A percentile compares a stretch with the other conserved stretches of the same genome.
Conservation (phyloP, 2,888 invertebrate genomes). For the Drosophila algonquin region DNA sequence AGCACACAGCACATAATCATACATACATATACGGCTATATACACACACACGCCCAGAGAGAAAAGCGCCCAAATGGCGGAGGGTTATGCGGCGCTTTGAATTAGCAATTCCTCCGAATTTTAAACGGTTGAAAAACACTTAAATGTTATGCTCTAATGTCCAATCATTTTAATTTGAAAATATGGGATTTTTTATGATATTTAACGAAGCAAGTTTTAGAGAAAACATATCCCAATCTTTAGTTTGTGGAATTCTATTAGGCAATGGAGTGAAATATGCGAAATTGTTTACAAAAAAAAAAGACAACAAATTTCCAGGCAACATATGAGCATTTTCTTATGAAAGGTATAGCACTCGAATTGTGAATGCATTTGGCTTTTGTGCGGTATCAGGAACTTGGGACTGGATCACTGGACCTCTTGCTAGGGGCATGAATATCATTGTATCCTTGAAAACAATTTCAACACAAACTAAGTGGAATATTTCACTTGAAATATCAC, state of each 20-base stretch:
- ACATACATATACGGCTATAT: constrained; percentile 4
- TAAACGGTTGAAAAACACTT: too few species aligned
- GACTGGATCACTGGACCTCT: too few species aligned
- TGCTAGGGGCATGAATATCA: too few species aligned
- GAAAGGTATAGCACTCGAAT: neutral
- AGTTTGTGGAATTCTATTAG: neutral
- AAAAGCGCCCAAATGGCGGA: neutral
- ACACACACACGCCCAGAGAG: constrained; percentile 10
- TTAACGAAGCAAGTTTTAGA: neutral
- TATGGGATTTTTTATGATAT: neutral
- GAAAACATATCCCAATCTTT: neutral
- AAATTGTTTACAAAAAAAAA: neutral
- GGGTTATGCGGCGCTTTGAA: neutral
- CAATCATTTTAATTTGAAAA: neutral
- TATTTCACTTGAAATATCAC: too few species aligned
- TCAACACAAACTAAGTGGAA: too few species aligned
- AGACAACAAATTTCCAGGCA: too few species aligned
- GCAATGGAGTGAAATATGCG: neutral
- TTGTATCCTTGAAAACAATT: too few species aligned
- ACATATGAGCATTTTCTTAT: neutral
- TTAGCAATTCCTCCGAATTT: neutral
- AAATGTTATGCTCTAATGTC: too few species aligned
- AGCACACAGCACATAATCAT: constrained; percentile 11
- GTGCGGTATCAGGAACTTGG: too few species aligned
- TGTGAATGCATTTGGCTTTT: neutral